Conservation (phyloP, 2,113 vertebrate species). For the Neogobius melanostomus region DNA sequence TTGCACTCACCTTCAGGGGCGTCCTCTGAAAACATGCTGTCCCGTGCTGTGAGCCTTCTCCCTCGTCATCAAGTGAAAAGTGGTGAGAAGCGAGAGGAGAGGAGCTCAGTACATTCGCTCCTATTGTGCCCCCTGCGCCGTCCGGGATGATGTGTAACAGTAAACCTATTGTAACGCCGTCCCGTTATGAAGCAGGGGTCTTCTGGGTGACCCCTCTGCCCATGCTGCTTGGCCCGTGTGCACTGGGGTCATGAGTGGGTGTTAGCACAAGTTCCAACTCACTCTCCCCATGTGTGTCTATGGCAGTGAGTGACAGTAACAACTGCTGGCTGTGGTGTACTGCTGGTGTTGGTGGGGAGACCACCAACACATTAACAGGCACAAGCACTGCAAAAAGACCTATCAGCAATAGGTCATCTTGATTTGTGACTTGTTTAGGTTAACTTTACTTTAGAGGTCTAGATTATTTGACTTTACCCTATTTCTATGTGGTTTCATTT, state of each 20-base stretch:
- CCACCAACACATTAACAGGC: constrained; percentile 38
- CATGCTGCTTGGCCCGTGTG: constrained; percentile 61
- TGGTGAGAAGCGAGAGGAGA: constrained; percentile 49
- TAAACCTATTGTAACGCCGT: constrained; percentile 71
- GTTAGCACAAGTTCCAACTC: constrained; percentile 57
- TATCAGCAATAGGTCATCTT: too few species aligned
- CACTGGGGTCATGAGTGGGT: constrained; percentile 60
- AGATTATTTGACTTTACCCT: too few species aligned
- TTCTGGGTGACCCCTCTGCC: constrained; percentile 69
- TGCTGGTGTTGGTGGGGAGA: too few species aligned
- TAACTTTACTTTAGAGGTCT: too few species aligned
- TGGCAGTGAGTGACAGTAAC: constrained; percentile 70
- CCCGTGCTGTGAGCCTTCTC: constrained; percentile 46
- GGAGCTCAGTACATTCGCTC: constrained; percentile 48
- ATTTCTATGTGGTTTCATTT: too few species aligned
- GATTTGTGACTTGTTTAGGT: too few species aligned
- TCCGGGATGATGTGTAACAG: constrained; percentile 56
- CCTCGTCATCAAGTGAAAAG: constrained; percentile 66
- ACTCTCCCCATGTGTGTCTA: constrained; percentile 26
- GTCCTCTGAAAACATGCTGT: constrained; percentile 73
- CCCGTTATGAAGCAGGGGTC: constrained; percentile 72
- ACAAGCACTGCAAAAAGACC: background rate
- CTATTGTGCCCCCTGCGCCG: constrained; percentile 46
- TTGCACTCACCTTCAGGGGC: constrained; percentile 73
- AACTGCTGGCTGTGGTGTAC: constrained; percentile 51